phyloP scores from a whole-genome alignment of 1,140 invertebrate species.

The Cydia splendana region DNA sequence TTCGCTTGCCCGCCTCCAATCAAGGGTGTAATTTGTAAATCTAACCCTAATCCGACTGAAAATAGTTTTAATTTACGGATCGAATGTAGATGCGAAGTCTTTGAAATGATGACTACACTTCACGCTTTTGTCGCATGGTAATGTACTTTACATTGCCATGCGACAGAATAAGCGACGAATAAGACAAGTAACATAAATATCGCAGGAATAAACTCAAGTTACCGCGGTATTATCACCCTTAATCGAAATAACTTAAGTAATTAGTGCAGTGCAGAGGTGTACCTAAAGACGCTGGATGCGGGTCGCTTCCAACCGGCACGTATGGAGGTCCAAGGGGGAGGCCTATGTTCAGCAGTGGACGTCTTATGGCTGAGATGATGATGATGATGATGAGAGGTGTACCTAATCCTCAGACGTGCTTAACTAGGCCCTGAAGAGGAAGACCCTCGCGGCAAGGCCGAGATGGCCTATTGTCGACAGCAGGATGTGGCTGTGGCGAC shows the following conservation, averaged over 20 bases:
- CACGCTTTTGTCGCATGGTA: neutral
- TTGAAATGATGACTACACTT: neutral
- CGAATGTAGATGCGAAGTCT: neutral
- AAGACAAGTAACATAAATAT: no score
- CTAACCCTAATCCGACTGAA: no score
- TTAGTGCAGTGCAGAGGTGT: conserved; percentile 12
- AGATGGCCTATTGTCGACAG: conserved; percentile 60
- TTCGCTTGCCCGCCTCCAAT: neutral
- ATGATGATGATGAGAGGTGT: no score
- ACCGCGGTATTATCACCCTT: no score
- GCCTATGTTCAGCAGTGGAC: no score
- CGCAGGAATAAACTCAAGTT: no score
- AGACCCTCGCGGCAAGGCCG: conserved; percentile 55
- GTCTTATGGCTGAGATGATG: no score
- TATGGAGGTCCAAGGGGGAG: no score
- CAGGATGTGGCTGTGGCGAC: conserved; percentile 63
- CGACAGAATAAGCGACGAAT: no score
- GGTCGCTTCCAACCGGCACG: no score
- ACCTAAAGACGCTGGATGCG: no score
- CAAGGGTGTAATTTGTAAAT: neutral
- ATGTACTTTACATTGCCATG: no score
- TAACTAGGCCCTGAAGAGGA: conserved; percentile 62
- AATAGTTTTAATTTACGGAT: neutral
- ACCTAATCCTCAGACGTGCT: conserved; percentile 42
- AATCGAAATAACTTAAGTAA: neutral